phyloP scores from a whole-genome alignment of 1,140 invertebrate species.

The Halesus radiatus region DNA sequence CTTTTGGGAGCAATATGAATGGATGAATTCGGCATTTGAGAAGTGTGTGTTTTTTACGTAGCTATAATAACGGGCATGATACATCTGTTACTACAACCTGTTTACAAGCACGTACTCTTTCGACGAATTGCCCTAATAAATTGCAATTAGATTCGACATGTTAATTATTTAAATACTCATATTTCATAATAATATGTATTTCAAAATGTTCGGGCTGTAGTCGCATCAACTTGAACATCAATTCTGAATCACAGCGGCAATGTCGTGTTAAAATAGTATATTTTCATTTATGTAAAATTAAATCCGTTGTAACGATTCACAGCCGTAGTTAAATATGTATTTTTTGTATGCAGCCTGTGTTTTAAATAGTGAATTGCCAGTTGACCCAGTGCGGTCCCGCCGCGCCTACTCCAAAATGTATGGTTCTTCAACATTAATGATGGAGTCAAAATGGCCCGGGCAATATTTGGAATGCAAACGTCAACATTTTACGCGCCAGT shows the following conservation, averaged over 20 bases:
- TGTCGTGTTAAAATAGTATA: neutral
- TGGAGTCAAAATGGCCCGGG: neutral
- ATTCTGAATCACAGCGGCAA: neutral
- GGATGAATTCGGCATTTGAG: conserved; percentile 26
- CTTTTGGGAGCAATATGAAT: conserved; percentile 25
- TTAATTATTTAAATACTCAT: neutral
- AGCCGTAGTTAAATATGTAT: conserved; percentile 9
- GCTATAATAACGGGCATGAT: neutral
- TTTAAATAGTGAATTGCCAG: conserved; percentile 34
- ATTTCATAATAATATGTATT: neutral
- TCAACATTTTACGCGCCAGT: conserved; percentile 3
- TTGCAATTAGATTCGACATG: neutral
- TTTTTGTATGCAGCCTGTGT: conserved; percentile 2
- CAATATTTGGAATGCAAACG: conserved; percentile 15
- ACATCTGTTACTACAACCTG: neutral
- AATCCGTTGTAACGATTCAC: neutral
- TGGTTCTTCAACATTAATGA: conserved; percentile 40
- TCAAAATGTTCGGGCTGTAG: neutral
- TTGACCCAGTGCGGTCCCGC: neutral
- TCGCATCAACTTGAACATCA: neutral
- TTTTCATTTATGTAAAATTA: no score
- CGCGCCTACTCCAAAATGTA: conserved; percentile 34
- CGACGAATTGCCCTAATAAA: neutral
- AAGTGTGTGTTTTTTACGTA: neutral
- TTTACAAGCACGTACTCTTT: neutral